Evolutionary conservation across 1,140 invertebrate genomes (phyloP).

Genomic region (Euborellia annulipes): DNA sequence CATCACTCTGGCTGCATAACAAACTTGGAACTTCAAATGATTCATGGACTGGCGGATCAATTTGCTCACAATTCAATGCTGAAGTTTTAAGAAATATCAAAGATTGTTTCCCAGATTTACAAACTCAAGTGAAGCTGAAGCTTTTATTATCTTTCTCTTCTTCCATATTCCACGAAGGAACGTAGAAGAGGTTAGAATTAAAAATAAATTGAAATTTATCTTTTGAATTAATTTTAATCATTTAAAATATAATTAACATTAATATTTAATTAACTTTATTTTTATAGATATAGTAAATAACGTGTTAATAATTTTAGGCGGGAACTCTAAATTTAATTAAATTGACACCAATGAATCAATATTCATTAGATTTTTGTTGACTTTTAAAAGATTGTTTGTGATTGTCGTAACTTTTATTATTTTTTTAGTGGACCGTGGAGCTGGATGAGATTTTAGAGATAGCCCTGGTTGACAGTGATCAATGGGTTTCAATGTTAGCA

Average conservation of each 20-base stretch:
- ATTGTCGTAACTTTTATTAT: no score
- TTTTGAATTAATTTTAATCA: no score
- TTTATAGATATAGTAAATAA: no score
- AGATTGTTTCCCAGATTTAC: conserved; percentile 91
- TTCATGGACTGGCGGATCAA: conserved; percentile 94
- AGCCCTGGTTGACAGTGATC: conserved; percentile 75
- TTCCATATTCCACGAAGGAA: conserved; percentile 94
- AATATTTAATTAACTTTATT: no score
- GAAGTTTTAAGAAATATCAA: conserved; percentile 91
- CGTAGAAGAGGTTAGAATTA: conserved; percentile 88
- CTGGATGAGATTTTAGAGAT: conserved; percentile 88
- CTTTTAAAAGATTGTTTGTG: neutral
- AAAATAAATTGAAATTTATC: no score
- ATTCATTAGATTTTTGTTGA: neutral
- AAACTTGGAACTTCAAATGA: conserved; percentile 96
- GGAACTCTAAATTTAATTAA: conserved; percentile 11
- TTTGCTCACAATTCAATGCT: conserved; percentile 89
- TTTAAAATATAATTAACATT: no score
- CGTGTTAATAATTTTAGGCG: no score
- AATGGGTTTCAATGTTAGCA: conserved; percentile 93
- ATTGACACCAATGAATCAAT: neutral
- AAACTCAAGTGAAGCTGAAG: conserved; percentile 96
- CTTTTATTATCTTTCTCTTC: conserved; percentile 88
- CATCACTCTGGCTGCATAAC: conserved; percentile 97
- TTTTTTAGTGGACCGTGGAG: conserved; percentile 76